Evolutionary conservation across 2,888 invertebrate species (phyloP), one percentile per base, ranked within the genome.

Genomic region (Latrodectus elegans): DNA sequence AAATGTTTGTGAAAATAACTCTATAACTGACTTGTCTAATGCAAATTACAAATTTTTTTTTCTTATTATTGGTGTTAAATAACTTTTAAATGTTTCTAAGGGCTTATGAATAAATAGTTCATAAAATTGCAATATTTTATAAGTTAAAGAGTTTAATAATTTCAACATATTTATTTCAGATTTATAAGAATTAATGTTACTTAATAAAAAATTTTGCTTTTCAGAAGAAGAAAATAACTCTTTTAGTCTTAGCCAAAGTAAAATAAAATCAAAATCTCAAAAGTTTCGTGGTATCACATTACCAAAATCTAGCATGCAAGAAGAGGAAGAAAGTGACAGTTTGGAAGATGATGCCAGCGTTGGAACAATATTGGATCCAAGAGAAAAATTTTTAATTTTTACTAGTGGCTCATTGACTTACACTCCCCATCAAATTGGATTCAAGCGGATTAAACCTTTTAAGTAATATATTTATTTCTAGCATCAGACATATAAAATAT

Each of bases 381-480:
- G 91, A 22, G 93, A 93, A 87, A 96, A 95, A 91, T 95, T 95
- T 92, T 93, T 97, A 38, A 96, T 97, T 90, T 97, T 96, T 92
- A 96, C 96, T 1, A 96, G 95, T 49, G 96, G 96, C 0, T 95
- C 95, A 8, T 95, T 95, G 92, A 96, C 96, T 0, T 96, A 95
- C 91, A 96, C 96, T 0, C 96, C 96, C 0, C 97, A 97, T 93
- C 96, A 96, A 92, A 95, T 97, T 90, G 96, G 94, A 64, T 95
- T 96, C 90, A 96, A 96, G 91, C 93, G 95, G 91, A 95, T 96
- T 87, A 94, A 94, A 89, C 94, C 95, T 55, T 94, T 95, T 1
- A 94, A 79, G 88, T 89, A 82, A 68, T 65, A 67, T 60, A 60
- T 10, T 38, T 38, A 38, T 1, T 2, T 38, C 6, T 38, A 38